A percentile compares a stretch with the other conserved stretches of the same genome.
These are phyloP conservation scores for Charaxes varanes DNA, from an alignment of 1,140 invertebrate species.

Conservation along the genomic window DNA sequence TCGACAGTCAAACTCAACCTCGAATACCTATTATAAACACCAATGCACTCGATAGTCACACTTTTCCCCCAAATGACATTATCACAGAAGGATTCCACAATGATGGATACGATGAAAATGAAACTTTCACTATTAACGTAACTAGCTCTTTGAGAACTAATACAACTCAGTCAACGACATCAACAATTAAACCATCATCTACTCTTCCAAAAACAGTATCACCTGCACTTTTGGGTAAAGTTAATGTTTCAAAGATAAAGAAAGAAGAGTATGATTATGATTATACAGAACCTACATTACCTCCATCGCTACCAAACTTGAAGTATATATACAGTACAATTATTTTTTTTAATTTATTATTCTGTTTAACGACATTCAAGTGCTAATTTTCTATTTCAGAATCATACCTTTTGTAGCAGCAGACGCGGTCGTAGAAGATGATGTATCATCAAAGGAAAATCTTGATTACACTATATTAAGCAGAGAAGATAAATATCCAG, in stretches of 20 bases:
- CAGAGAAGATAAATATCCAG: conserved; percentile 60
- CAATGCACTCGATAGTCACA: conserved; percentile 40
- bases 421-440: conserved; percentile 78
- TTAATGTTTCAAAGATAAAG: conserved; percentile 67
- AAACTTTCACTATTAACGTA: conserved; percentile 58
- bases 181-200: conserved; percentile 20
- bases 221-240: conserved; percentile 40
- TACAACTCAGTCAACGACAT: conserved; percentile 28
- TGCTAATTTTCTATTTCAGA: conserved; percentile 66
- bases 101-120: conserved; percentile 46
- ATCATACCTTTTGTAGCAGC: conserved; percentile 88
- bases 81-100: conserved; percentile 51
- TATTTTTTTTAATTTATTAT: conserved; percentile 6
- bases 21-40: conserved; percentile 36
- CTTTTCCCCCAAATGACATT: conserved; percentile 48
- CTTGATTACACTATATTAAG: conserved; percentile 47
- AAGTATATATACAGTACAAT: conserved; percentile 62
- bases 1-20: conserved; percentile 34
- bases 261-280: conserved; percentile 78
- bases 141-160: conserved; percentile 55
- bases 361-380: conserved; percentile 4
- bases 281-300: conserved; percentile 81
- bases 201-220: conserved; percentile 33
- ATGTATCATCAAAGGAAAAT: conserved; percentile 44
- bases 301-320: conserved; percentile 84